Evolutionary conservation across 2,888 invertebrate species (phyloP).

Genomic region (Rhyacophila evoluta): DNA sequence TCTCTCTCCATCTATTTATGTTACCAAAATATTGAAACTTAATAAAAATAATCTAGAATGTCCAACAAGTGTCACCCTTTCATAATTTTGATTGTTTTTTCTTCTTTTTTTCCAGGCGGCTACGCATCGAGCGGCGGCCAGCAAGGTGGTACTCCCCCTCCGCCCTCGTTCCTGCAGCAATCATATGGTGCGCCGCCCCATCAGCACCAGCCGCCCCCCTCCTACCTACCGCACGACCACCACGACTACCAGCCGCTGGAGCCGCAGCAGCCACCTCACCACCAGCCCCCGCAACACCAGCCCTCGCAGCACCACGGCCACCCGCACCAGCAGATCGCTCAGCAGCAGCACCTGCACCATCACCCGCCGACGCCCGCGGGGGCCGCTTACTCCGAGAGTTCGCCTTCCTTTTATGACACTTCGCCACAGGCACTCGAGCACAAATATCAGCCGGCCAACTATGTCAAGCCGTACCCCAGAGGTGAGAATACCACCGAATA

Average conservation of each 20-base stretch:
- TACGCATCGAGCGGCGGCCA: constrained; percentile 70
- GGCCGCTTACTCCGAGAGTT: constrained; percentile 75
- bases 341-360: constrained; percentile 64
- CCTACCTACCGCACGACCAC: constrained; percentile 57
- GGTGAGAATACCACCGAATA: too few relatives aligned
- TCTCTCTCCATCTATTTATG: too few relatives aligned
- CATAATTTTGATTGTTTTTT: too few relatives aligned
- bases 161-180: constrained; percentile 58
- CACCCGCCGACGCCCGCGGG: constrained; percentile 68
- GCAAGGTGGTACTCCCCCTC: constrained; percentile 58
- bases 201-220: constrained; percentile 53
- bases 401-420: constrained; percentile 81
- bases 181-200: constrained; percentile 37
- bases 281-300: constrained; percentile 57
- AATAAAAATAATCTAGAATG: too few relatives aligned
- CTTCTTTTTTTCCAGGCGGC: constrained; percentile 65
- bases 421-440: constrained; percentile 72
- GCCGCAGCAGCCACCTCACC: constrained; percentile 58
- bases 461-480: constrained; percentile 79
- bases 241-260: constrained; percentile 43
- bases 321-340: constrained; percentile 59
- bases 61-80: too few relatives aligned
- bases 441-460: constrained; percentile 79
- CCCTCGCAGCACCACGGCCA: constrained; percentile 56
- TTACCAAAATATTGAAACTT: too few relatives aligned